Conservation (phyloP, 2,797 vertebrate species). For the Merluccius polli region DNA sequence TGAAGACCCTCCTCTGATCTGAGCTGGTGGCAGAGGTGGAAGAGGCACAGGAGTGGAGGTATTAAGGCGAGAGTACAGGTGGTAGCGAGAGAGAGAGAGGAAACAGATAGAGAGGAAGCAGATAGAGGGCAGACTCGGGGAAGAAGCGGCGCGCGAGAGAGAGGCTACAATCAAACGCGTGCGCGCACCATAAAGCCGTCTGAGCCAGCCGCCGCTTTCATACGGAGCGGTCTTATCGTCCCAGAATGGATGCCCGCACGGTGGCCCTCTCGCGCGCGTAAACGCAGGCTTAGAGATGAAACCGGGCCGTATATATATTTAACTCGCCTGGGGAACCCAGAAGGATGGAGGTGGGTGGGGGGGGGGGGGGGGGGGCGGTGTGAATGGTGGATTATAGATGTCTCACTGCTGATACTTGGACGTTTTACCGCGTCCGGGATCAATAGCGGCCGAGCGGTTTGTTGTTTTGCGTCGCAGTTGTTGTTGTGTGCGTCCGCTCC, state of each 20-base stretch:
- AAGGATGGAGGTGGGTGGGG: no score
- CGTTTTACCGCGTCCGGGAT: conserved; percentile 54
- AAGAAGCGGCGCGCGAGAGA: conserved; percentile 31
- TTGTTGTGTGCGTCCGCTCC: conserved; percentile 17
- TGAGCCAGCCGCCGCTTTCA: conserved; percentile 64
- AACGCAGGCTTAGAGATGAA: conserved; percentile 63
- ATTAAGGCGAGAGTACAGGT: conserved; percentile 7
- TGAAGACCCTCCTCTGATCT: conserved; percentile 48
- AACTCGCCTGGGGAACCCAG: conserved; percentile 36
- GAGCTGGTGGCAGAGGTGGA: conserved; percentile 50
- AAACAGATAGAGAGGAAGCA: conserved; percentile 15
- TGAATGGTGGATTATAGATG: conserved; percentile 61
- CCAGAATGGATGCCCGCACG: conserved; percentile 49
- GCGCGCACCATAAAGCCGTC: conserved; percentile 66
- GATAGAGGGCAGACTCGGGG: conserved; percentile 24
- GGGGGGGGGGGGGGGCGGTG: conserved; percentile 29
- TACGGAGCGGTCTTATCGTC: conserved; percentile 63
- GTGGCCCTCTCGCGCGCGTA: conserved; percentile 49
- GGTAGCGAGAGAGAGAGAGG: not conserved
- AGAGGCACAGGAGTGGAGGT: conserved; percentile 4
- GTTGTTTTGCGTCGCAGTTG: conserved; percentile 25
- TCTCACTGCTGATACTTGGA: conserved; percentile 57
- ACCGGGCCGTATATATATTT: conserved; percentile 57
- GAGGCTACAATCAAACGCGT: conserved; percentile 57
- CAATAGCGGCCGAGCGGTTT: conserved; percentile 52